Percentiles rank a stretch among this genome's conserved stretches.
Conservation (phyloP, 2,797 vertebrate species). For the Gadopsis bispinosus region DNA sequence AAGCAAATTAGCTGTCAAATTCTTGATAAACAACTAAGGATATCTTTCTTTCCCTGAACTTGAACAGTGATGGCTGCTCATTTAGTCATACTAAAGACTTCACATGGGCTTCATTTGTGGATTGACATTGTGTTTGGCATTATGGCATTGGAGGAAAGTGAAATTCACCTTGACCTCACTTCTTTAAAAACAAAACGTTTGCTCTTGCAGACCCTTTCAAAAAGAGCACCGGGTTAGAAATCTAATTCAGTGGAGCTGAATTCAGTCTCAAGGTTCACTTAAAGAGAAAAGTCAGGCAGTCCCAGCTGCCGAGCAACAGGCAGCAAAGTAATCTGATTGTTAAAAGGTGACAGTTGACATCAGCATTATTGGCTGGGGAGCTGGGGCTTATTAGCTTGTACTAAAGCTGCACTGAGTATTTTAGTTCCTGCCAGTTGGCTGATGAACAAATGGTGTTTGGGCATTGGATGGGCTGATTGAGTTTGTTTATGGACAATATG, state of each 20-base stretch:
- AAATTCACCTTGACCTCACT: not conserved
- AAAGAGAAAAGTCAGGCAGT: slow-evolving; percentile 10
- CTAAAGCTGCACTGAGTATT: slow-evolving; percentile 13
- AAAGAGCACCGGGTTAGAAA: slow-evolving; percentile 11
- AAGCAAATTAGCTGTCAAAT: not conserved
- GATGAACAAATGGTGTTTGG: slow-evolving; percentile 23
- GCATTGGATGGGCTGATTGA: not conserved
- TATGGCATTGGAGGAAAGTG: not conserved
- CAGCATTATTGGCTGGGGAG: not conserved
- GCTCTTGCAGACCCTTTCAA: not conserved
- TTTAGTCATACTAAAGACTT: not conserved
- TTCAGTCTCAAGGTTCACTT: slow-evolving; percentile 32
- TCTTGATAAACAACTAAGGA: not conserved
- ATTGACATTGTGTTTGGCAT: not conserved
- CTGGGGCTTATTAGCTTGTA: not conserved
- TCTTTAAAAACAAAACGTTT: not conserved
- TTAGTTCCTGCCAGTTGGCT: not conserved
- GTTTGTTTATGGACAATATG: slow-evolving; percentile 11
- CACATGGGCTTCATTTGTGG: not conserved
- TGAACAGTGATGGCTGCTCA: not conserved
- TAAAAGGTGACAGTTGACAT: slow-evolving; percentile 31
- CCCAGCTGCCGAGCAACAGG: slow-evolving; percentile 38
- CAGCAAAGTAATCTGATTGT: slow-evolving; percentile 40
- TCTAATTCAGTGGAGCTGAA: slow-evolving; percentile 10
- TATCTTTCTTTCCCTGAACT: not conserved